Base-by-base conservation (phyloP, 1,140 invertebrate species). In the Anastatus disparis region DNA sequence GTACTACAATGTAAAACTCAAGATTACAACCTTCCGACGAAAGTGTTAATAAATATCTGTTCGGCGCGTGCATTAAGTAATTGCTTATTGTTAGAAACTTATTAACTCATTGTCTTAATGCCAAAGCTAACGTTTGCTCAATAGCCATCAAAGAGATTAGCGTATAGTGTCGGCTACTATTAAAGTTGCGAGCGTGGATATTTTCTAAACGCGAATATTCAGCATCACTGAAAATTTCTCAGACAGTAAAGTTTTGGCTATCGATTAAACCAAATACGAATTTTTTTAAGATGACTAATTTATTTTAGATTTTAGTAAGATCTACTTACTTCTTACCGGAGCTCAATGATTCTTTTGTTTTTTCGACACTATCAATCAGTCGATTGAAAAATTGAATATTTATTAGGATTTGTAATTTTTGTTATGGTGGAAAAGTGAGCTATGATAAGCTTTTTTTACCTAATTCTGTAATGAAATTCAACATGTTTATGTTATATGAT, bases 91-190 rank as follows among this genome's bases (percentile, higher is more conserved):
- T n/a, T n/a, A 27, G 4, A 38, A 69, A 50, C 52, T 55, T 64
- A 75, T 75, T 70, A 76, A 74, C 62, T 73, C 66, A 75, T 76
- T 76, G 75, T 73, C 72, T 62, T 71, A 15, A 52, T 52, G 35
- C 22, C 27, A 42, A 42, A 42, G 44, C 38, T 40, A 31, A n/a
- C n/a, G 44, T 42, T 69, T 48, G 53, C 61, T 42, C 48, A 55
- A 58, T 46, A 35, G n/a, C 46, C 29, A 15, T 40, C 35, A 48
- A 40, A 50, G 61, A 58, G 56, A 72, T 73, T 72, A 75, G 72
- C 64, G 62, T 52, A n/a, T n/a, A n/a, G 58, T 62, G 59, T n/a
- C 56, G 61, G 62, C 44, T 73, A 8, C 38, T 29, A 40, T 52
- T 64, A 27, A 55, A 38, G 50, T 27, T 29, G 31, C 4, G 4